A percentile compares a stretch with the other conserved stretches of the same genome.
These are phyloP conservation scores for Tympanuchus pallidicinctus DNA, from an alignment of 2,113 vertebrate genomes.

Conservation along the genomic window DNA sequence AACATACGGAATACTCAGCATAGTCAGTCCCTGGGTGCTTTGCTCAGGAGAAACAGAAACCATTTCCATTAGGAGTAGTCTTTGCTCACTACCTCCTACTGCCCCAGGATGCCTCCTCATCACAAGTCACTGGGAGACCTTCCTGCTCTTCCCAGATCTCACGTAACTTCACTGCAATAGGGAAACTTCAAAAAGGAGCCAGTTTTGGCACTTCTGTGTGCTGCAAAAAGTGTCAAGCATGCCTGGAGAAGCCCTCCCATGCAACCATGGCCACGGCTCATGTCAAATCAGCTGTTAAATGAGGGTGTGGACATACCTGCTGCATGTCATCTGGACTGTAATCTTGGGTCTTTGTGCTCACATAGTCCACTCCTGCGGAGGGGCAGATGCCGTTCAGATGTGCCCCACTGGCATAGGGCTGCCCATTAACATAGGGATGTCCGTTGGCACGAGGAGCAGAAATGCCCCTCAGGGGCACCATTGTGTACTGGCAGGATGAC, in stretches of 20 bases:
- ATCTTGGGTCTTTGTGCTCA: slow-evolving; percentile 76
- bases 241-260: not conserved
- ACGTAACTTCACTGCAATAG: not conserved
- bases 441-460: slow-evolving; percentile 76
- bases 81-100: not conserved
- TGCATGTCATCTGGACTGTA: slow-evolving; percentile 77
- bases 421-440: slow-evolving; percentile 80
- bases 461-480: slow-evolving; percentile 91
- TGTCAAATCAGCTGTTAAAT: not conserved
- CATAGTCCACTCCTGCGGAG: slow-evolving; percentile 53
- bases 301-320: slow-evolving; percentile 75
- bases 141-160: not conserved
- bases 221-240: not conserved
- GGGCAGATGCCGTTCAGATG: slow-evolving; percentile 69
- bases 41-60: not conserved
- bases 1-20: not conserved
- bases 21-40: not conserved
- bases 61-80: accelerated
- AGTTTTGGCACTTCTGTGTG: not conserved
- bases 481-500: slow-evolving; percentile 93
- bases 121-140: not conserved
- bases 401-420: slow-evolving; percentile 75
- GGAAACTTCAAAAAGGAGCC: not conserved
- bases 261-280: not conserved
- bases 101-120: not conserved